phyloP scores from a whole-genome alignment of 2,113 vertebrate species.

The Misgurnus anguillicaudatus region DNA sequence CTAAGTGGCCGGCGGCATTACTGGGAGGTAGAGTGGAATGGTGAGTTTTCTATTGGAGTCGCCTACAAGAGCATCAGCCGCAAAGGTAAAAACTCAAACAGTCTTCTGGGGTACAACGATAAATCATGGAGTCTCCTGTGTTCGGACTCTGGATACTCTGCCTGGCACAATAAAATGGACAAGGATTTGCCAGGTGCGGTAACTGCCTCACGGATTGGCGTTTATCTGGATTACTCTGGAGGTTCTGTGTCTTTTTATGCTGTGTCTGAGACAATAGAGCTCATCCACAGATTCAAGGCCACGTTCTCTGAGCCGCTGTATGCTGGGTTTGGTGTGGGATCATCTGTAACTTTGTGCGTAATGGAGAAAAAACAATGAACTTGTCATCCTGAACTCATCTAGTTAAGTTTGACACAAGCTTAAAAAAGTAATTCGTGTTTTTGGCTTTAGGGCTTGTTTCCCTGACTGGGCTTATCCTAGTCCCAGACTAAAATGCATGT shows the following conservation, averaged over 20 bases:
- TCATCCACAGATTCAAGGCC: slow-evolving; percentile 81
- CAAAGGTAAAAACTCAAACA: slow-evolving; percentile 75
- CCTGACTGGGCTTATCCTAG: no score
- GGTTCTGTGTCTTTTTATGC: slow-evolving; percentile 84
- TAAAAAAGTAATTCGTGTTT: not conserved
- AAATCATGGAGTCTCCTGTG: slow-evolving; percentile 91
- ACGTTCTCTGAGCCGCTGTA: slow-evolving; percentile 80
- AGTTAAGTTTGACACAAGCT: no score
- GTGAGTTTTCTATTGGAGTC: slow-evolving; percentile 83
- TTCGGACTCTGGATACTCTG: slow-evolving; percentile 81
- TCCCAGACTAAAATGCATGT: no score
- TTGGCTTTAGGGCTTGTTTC: not conserved
- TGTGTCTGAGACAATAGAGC: slow-evolving; percentile 73
- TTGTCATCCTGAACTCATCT: slow-evolving; percentile 23
- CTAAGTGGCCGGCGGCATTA: slow-evolving; percentile 80
- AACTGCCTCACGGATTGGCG: slow-evolving; percentile 74
- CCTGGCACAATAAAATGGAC: slow-evolving; percentile 82
- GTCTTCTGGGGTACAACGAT: slow-evolving; percentile 84
- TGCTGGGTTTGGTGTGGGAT: slow-evolving; percentile 90
- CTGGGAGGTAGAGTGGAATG: slow-evolving; percentile 85
- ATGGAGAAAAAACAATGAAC: slow-evolving; percentile 57
- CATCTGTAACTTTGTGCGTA: slow-evolving; percentile 71
- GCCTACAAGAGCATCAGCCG: slow-evolving; percentile 79
- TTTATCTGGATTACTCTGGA: slow-evolving; percentile 79
- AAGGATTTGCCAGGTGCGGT: slow-evolving; percentile 66